Conservation (phyloP, 2,888 invertebrate genomes). For the Thera obeliscata region DNA sequence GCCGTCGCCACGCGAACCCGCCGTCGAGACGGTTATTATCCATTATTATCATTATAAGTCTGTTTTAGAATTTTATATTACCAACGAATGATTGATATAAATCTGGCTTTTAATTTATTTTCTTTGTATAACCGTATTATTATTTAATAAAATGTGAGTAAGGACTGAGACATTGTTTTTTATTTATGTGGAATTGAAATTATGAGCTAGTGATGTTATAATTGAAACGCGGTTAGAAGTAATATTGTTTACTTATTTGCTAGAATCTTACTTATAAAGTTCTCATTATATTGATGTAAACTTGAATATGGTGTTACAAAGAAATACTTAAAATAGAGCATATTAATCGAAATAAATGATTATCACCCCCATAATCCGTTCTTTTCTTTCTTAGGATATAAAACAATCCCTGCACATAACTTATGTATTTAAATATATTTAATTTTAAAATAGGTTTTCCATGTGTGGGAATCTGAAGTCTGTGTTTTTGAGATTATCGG, state of each 20-base stretch:
- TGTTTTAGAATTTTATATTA: slow-evolving; percentile 84
- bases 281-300: slow-evolving; percentile 73
- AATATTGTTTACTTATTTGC: slow-evolving; percentile 73
- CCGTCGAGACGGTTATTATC: slow-evolving; percentile 64
- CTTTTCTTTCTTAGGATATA: slow-evolving; percentile 54
- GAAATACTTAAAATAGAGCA: slow-evolving; percentile 79
- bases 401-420: slow-evolving; percentile 1
- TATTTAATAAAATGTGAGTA: slow-evolving; percentile 80
- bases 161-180: slow-evolving; percentile 82
- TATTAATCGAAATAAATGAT: slow-evolving; percentile 82
- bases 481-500: slow-evolving; percentile 84
- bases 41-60: slow-evolving; percentile 77
- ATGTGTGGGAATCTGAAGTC: slow-evolving; percentile 85
- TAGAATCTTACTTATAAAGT: slow-evolving; percentile 61
- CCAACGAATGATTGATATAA: slow-evolving; percentile 82
- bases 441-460: slow-evolving; percentile 29
- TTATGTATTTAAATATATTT: neutral
- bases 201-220: slow-evolving; percentile 57
- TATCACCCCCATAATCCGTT: slow-evolving; percentile 66
- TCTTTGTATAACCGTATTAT: slow-evolving; percentile 84
- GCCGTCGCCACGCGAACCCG: slow-evolving; percentile 42
- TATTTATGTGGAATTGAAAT: slow-evolving; percentile 73
- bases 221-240: slow-evolving; percentile 56
- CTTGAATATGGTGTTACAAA: slow-evolving; percentile 83
- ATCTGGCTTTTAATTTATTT: slow-evolving; percentile 83